Percentiles rank a stretch among this genome's conserved stretches.
Evolutionary conservation across 2,113 vertebrate genomes (phyloP).

Genomic region (Cavia porcellus): DNA sequence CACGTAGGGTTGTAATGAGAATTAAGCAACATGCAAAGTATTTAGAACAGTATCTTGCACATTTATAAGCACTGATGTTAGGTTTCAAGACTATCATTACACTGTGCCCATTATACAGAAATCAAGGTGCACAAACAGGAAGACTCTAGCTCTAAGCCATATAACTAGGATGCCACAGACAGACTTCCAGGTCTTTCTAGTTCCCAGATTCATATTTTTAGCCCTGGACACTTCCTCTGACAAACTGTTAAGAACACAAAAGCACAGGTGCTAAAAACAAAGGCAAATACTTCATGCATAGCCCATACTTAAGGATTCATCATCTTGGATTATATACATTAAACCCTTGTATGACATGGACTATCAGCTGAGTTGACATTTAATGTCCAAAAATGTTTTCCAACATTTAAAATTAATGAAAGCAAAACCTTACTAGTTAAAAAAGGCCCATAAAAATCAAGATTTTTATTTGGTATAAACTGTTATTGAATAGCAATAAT

Average conservation of each 20-base stretch:
- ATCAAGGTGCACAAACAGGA: background rate
- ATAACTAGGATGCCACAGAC: background rate
- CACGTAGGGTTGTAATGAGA: background rate
- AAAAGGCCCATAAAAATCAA: background rate
- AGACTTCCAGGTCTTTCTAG: background rate
- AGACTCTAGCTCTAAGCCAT: background rate
- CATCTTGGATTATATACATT: background rate
- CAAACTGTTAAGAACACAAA: background rate
- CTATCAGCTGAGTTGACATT: background rate
- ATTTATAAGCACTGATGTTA: background rate
- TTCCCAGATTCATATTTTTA: background rate
- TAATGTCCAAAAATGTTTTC: background rate
- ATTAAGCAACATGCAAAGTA: background rate
- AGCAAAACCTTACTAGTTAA: background rate
- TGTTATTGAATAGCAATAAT: background rate
- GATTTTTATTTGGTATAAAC: constrained; percentile 17
- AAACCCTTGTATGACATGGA: background rate
- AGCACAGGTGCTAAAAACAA: background rate
- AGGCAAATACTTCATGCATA: background rate
- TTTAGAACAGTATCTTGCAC: background rate
- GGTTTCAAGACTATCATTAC: background rate
- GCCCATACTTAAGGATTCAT: background rate
- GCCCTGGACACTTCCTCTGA: background rate
- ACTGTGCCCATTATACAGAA: background rate
- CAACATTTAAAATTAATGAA: constrained; percentile 1